phyloP scores from a whole-genome alignment of 2,888 invertebrate genomes.

The Stenichneumon culpator region DNA sequence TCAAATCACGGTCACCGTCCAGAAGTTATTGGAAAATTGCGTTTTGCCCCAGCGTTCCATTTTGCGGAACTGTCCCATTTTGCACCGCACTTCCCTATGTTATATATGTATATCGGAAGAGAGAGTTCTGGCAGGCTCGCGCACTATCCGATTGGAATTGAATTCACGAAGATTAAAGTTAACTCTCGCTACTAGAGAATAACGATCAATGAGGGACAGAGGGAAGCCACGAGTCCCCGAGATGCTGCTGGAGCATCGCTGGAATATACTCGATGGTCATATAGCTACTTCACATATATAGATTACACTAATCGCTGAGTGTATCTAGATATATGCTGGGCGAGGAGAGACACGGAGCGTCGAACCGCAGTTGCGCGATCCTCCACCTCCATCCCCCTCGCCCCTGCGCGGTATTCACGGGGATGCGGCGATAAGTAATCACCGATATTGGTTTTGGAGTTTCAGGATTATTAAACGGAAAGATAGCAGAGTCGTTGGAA shows the following conservation, averaged over 20 bases:
- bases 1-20: too few relatives aligned
- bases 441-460: constrained; percentile 60
- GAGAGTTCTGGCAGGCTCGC: constrained; percentile 11
- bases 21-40: too few relatives aligned
- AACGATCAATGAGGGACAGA: constrained; percentile 45
- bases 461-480: constrained; percentile 61
- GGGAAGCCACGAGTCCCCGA: constrained; percentile 1
- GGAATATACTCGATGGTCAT: constrained; percentile 7
- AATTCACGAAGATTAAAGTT: constrained; percentile 56
- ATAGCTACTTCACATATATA: constrained; percentile 18
- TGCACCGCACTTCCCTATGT: too few relatives aligned
- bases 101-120: neutral
- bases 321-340: constrained; percentile 12
- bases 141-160: constrained; percentile 53
- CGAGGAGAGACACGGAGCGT: neutral
- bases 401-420: constrained; percentile 32
- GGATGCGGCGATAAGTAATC: constrained; percentile 57
- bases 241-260: neutral
- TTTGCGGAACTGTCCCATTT: too few relatives aligned
- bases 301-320: constrained; percentile 48
- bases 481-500: constrained; percentile 14
- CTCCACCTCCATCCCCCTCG: neutral
- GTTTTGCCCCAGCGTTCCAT: too few relatives aligned
- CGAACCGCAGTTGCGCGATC: neutral
- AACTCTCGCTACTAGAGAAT: constrained; percentile 44